phyloP scores from a whole-genome alignment of 2,888 invertebrate species.

The Operophtera brumata region DNA sequence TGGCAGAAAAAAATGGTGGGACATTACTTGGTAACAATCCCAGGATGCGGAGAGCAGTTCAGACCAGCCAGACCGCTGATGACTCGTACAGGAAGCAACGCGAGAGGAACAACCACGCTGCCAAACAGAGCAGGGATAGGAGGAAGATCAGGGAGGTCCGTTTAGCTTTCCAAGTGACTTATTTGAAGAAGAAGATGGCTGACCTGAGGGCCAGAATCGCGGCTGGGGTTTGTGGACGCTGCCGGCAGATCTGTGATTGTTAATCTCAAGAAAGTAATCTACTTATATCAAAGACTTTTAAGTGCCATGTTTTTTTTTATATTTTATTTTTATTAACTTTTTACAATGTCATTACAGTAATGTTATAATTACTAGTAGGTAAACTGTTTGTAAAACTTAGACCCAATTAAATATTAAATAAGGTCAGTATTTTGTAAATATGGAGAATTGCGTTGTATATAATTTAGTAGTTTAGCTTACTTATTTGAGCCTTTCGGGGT shows the following conservation, averaged over 20 bases:
- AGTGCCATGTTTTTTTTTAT: too few species aligned
- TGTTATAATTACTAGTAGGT: constrained; percentile 6
- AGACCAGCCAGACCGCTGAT: constrained; percentile 64
- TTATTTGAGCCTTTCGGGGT: too few species aligned
- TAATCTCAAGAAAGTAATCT: constrained; percentile 18
- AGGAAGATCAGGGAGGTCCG: constrained; percentile 95
- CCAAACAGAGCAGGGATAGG: constrained; percentile 94
- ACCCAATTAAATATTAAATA: neutral
- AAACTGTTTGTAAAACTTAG: neutral
- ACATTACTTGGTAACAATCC: constrained; percentile 81
- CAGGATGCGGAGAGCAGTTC: constrained; percentile 84
- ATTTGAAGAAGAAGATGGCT: constrained; percentile 93
- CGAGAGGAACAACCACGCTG: constrained; percentile 95
- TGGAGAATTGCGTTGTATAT: neutral
- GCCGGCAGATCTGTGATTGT: constrained; percentile 43
- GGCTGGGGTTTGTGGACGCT: constrained; percentile 56
- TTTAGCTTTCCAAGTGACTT: constrained; percentile 92
- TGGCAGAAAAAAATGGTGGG: constrained; percentile 83
- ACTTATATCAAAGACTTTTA: constrained; percentile 8
- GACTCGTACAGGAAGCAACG: constrained; percentile 94
- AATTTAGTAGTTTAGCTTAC: too few species aligned
- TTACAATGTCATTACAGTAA: too few species aligned
- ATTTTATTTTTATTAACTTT: too few species aligned
- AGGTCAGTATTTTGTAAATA: neutral
- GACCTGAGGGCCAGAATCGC: constrained; percentile 86